Base-by-base conservation (phyloP, 2,888 invertebrate species). In the Lasius fuliginosus region DNA sequence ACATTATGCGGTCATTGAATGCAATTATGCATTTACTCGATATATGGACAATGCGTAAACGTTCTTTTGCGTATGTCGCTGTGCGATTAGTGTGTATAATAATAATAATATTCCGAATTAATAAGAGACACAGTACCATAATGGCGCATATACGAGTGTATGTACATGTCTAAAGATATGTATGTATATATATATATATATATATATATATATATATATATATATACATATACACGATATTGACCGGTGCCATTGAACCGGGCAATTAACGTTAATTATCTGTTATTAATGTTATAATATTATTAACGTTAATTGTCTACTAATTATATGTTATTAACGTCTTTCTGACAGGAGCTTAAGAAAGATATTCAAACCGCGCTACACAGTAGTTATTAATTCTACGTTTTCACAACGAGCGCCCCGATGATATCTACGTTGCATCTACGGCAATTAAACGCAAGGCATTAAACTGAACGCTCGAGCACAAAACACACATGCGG, bases 321-420 rank as follows among this genome's bases (percentile, higher is more conserved):
- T 36, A 36, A 36, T 36, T 2, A 36, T 36, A 5, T 36, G 5
- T 5, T 36, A 36, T 36, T 36, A 36, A 36, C 36, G 36, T 36
- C 36, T 36, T 36, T 36, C 36, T 64, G 69, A 18, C 67, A 58
- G 68, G n/a, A 49, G 60, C 23, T 71, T 46, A 83, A 82, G 23
- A 81, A 83, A 77, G 49, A 74, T 84, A 74, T 79, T 69, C 33
- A 84, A 84, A 40, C 76, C 68, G 75, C 75, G 86, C 83, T 84
- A 76, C 76, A 84, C 85, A 74, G 49, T n/a, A 53, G 49, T 87
- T 68, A 86, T 89, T 92, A 92, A 92, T 92, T 89, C 88, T 73
- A 92, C 75, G 87, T 91, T 91, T 91, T 92, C 90, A 90, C 91
- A 92, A 89, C 67, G 88, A 83, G 69, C 85, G 71, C 76, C 40